phyloP scores from a whole-genome alignment of 2,888 invertebrate species.

The Uropetala carovei region DNA sequence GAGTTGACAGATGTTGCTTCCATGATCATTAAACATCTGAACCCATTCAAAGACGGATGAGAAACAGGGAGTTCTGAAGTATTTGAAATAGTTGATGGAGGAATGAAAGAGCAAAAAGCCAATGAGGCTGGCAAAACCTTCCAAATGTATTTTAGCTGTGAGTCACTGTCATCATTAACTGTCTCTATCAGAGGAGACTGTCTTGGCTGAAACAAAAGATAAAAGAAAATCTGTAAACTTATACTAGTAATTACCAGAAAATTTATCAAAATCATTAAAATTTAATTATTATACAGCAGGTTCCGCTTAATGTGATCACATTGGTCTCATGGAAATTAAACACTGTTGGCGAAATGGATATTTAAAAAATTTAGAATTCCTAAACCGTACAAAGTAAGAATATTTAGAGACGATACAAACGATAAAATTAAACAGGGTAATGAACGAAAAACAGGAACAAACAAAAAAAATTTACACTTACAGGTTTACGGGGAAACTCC shows the following conservation, averaged over 20 bases:
- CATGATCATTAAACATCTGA: conserved; percentile 52
- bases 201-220: conserved; percentile 16
- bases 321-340: no score
- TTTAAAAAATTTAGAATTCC: no score
- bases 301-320: no score
- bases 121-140: conserved; percentile 43
- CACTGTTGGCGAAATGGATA: no score
- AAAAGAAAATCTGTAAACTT: not conserved
- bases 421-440: no score
- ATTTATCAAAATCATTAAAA: not conserved
- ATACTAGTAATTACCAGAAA: not conserved
- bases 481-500: no score
- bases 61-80: not conserved
- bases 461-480: no score
- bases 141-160: conserved; percentile 52
- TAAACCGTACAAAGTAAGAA: no score
- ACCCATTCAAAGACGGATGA: conserved; percentile 8
- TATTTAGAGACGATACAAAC: no score
- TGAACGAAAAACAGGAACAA: no score
- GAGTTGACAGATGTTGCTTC: conserved; percentile 46
- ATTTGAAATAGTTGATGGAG: conserved; percentile 22
- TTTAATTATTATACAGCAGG: no score
- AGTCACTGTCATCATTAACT: conserved; percentile 32
- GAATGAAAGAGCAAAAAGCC: not conserved
- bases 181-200: conserved; percentile 20